Percentiles rank a stretch among this genome's conserved stretches.
Evolutionary conservation across 2,113 vertebrate genomes (phyloP).

Genomic region (Nesospiza acunhae): DNA sequence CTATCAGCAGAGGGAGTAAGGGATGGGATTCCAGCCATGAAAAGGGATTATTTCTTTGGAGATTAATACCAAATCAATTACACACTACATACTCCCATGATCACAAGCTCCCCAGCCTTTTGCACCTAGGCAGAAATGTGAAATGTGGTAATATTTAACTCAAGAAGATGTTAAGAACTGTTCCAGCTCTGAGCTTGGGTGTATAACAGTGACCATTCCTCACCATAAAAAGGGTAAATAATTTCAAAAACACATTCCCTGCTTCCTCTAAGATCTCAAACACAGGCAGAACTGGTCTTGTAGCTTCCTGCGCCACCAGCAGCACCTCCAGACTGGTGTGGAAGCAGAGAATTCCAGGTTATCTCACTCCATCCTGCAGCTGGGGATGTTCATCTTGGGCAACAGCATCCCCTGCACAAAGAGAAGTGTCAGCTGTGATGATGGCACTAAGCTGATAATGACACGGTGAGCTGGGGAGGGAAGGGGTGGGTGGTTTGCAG

Average conservation of each 20-base stretch:
- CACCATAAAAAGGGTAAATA: neutral
- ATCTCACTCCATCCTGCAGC: neutral
- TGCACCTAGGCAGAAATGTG: neutral
- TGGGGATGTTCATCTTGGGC: neutral
- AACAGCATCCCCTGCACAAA: neutral
- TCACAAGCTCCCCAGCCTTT: neutral
- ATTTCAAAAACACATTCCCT: neutral
- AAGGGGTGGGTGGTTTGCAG: conserved; percentile 33
- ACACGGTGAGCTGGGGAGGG: neutral
- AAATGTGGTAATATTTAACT: neutral
- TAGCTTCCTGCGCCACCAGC: neutral
- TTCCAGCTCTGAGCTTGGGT: neutral
- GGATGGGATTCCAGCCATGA: neutral
- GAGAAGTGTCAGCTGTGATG: neutral
- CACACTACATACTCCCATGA: fast-evolving
- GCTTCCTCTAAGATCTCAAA: neutral
- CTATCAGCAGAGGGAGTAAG: neutral
- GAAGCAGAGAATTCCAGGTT: neutral
- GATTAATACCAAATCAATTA: neutral
- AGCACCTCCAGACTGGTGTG: neutral
- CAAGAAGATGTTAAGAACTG: neutral
- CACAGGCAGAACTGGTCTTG: conserved; percentile 12
- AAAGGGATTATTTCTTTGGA: neutral
- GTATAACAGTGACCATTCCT: neutral
- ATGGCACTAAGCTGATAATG: conserved; percentile 49